Evolutionary conservation across 2,113 vertebrate species (phyloP), one percentile per base, ranked within the genome.

Genomic region (Crotalus viridis): DNA sequence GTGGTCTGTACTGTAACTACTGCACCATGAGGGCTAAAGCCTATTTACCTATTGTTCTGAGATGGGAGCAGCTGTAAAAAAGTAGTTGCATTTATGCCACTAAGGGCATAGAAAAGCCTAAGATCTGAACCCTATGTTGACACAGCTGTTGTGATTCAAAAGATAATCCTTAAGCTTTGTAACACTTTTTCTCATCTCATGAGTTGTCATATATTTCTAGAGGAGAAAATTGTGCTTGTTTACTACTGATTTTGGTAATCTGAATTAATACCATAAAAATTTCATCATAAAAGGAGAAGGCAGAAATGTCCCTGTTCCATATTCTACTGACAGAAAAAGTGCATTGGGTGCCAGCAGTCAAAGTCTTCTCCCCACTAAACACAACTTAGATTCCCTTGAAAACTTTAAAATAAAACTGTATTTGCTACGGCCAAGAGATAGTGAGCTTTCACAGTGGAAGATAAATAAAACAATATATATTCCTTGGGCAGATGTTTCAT

Each of bases 381-480:
- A 39, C 6, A 81, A 88, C 21, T 81, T 52, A 91, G 64, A 39
- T 74, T 74, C 48, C 22, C 87, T 89, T 92, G 52, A 43, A 91
- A 74, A 61, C 22, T 87, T 24, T 8, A 52, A 4, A 87, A 81
- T 52, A 46, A 88, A 88, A 64, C 61, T 86, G 10, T 43, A 90
- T 57, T 93, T 17, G 26, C 21, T 52, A 52, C 48, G 4, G 89
- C 56, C 46, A n/a, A 85, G 91, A 94, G 61, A 88, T 39, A 94
- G 88, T 87, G 46, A 87, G 56, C 3, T 43, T 91, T 0, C 9
- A 43, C 57, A 17, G 90, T 48, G 92, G 0, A 93, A 87, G 0
- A 87, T 0, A 22, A 91, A 92, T 96, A 85, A 96, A 98, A 97
- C 97, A 92, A 9, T 90, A 33, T n/a, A 91, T 0, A 19, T 57